phyloP scores from a whole-genome alignment of 2,113 vertebrate genomes.

The Fulica atra region DNA sequence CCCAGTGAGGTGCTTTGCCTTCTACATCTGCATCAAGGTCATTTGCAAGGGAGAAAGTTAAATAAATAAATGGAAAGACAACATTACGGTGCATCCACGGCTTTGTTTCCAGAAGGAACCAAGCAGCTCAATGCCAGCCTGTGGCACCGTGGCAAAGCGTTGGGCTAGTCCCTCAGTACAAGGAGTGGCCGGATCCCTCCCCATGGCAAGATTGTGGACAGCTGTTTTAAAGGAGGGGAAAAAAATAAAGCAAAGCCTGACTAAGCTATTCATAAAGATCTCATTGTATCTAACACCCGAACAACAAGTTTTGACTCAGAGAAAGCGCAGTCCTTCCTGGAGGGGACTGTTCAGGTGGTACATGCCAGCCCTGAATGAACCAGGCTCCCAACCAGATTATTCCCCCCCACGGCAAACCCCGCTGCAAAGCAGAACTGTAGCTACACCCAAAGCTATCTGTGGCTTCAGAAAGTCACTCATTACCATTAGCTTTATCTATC shows the following conservation, averaged over 20 bases:
- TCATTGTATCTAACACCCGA: background rate
- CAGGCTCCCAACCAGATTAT: background rate
- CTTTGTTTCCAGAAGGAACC: background rate
- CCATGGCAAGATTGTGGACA: background rate
- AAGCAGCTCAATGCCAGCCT: background rate
- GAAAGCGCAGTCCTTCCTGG: background rate
- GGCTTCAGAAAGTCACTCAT: background rate
- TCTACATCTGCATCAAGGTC: conserved; percentile 40
- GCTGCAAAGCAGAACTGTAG: background rate
- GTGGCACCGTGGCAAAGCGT: background rate
- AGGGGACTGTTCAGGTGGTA: background rate
- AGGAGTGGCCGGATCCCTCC: background rate
- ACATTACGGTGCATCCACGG: background rate
- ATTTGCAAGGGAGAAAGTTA: conserved; percentile 15
- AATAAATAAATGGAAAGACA: background rate
- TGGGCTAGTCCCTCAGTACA: background rate
- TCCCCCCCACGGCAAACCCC: background rate
- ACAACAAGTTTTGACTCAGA: background rate
- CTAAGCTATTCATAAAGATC: conserved; percentile 27
- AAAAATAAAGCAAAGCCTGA: background rate
- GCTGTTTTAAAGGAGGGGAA: background rate
- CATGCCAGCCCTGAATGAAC: background rate
- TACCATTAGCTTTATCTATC: conserved; percentile 16
- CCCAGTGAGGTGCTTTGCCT: conserved; percentile 35
- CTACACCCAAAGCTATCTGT: background rate